Base-by-base conservation (phyloP, 37 sponge, comb jelly and placozoan genomes). In the Amphimedon queenslandica region DNA sequence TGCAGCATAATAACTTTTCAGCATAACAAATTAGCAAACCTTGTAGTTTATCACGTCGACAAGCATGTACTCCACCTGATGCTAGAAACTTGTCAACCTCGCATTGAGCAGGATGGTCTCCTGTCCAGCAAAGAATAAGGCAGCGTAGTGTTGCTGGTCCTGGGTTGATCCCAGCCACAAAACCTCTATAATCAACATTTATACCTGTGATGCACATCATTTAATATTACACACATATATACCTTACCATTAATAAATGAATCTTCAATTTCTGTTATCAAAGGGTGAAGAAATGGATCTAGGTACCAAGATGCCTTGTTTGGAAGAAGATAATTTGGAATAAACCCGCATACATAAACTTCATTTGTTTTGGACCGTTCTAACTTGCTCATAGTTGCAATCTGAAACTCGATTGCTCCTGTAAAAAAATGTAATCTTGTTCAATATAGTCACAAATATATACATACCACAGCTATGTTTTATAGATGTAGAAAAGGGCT, bases 51-150 rank as follows among this genome's bases (percentile, higher is more conserved):
- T 38, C 38, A 23, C 76, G 20, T 25, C 76, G 23, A 38, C 66
- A 75, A 37, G 65, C 40, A 37, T 41, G 31, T 28, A 23, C 18
- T 28, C 66, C 76, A 75, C 64, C 64, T 2, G 37, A 13, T 2
- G 37, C 11, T 38, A 63, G n/a, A 41, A 75, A 64, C 33, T 73
- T 73, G n/a, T 47, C 66, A 34, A 75, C 64, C 31, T 75, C 64
- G 30, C 40, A 61, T 29, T 75, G 76, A 28, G 76, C 76, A 56
- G 74, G 74, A 53, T 73, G 37, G 53, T 73, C 74, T 31, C 74
- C 74, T 33, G 74, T 73, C 74, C 74, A 73, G 58, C 57, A 58
- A 25, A 73, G 58, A 37, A 73, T 32, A 43, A 73, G 23, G 37
- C 74, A 73, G 29, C 74, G 31, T 32, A 73, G 42, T 31, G 34